Conservation (phyloP, 2,113 vertebrate species). For the Mormyrus lacerda region DNA sequence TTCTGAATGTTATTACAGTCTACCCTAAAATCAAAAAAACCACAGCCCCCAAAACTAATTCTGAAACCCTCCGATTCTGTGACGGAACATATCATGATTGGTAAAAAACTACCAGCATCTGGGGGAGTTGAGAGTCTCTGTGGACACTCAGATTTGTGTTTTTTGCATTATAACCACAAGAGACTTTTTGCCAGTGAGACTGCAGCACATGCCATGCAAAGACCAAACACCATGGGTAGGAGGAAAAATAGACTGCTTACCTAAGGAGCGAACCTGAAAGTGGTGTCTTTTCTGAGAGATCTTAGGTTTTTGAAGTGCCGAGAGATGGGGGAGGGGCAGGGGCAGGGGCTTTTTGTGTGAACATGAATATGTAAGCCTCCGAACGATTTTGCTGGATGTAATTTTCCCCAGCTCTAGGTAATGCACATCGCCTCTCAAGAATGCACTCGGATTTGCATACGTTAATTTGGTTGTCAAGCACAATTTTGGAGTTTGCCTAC, state of each 20-base stretch:
- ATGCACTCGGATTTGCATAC: conserved; percentile 38
- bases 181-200: neutral
- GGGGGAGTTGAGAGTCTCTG: neutral
- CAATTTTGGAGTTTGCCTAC: conserved; percentile 37
- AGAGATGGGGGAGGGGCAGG: conserved; percentile 19
- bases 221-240: neutral
- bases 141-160: neutral
- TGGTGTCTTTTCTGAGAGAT: conserved; percentile 22
- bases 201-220: neutral
- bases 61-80: neutral
- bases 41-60: neutral
- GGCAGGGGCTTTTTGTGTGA: conserved; percentile 18
- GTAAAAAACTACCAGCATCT: neutral
- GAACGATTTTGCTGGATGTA: conserved; percentile 20
- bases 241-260: conserved; percentile 18
- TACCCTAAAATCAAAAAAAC: neutral
- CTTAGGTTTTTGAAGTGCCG: conserved; percentile 17
- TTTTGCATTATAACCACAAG: neutral
- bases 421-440: conserved; percentile 28
- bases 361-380: conserved; percentile 35
- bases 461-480: conserved; percentile 47
- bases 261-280: conserved; percentile 18
- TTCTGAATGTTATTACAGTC: neutral
- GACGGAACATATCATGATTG: neutral
- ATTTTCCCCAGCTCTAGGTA: conserved; percentile 37